Evolutionary conservation across 2,797 vertebrate genomes (phyloP).

Genomic region (Bradypodion pumilum): DNA sequence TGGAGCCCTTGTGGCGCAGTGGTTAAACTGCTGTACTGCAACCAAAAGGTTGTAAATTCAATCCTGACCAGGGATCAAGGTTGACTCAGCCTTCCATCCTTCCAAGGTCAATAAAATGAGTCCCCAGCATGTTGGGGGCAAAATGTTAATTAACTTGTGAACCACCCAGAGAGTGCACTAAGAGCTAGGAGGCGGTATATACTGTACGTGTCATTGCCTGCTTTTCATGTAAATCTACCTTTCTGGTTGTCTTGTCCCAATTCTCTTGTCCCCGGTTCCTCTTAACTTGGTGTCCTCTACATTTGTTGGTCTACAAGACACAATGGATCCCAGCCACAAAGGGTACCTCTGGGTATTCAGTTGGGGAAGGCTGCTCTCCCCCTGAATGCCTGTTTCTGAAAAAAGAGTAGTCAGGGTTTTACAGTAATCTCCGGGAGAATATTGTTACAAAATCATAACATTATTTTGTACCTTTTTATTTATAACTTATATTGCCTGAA

Average conservation of each 20-base stretch:
- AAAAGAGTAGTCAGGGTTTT: neutral
- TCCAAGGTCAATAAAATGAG: too few species aligned
- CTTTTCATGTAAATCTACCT: neutral
- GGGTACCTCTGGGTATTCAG: neutral
- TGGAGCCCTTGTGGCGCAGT: too few species aligned
- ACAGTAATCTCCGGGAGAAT: neutral
- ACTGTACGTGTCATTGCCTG: too few species aligned
- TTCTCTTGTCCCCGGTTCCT: neutral
- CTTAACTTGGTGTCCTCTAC: neutral
- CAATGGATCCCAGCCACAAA: neutral
- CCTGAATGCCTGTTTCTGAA: neutral
- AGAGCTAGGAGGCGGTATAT: too few species aligned
- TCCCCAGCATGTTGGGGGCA: too few species aligned
- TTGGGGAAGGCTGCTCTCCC: neutral
- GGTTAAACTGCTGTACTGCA: too few species aligned
- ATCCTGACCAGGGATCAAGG: too few species aligned
- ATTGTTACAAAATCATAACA: neutral
- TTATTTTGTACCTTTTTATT: neutral
- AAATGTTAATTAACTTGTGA: too few species aligned
- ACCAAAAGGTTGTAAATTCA: too few species aligned
- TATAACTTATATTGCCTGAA: neutral
- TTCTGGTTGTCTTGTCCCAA: neutral
- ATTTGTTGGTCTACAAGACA: neutral
- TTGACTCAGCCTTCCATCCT: too few species aligned
- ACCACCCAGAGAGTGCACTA: too few species aligned